Conservation (phyloP, 2,113 vertebrate genomes). For the Etheostoma cragini region DNA sequence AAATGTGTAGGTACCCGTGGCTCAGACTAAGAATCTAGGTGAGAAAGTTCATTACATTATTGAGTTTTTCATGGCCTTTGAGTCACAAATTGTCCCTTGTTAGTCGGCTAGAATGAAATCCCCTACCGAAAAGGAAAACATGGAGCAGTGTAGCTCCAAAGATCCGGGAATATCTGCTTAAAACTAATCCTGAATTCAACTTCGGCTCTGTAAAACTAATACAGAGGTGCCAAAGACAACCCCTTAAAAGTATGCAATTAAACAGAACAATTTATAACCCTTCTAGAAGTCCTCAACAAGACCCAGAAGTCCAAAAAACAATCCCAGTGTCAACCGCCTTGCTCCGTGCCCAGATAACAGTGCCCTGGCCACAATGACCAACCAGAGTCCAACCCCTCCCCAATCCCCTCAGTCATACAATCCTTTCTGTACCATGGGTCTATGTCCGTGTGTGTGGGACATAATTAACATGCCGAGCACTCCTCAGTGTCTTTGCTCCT, state of each 20-base stretch:
- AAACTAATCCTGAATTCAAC: neutral
- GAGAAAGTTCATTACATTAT: no score
- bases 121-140: neutral
- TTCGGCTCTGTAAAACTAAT: neutral
- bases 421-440: slow-evolving; percentile 31
- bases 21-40: no score
- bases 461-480: slow-evolving; percentile 78
- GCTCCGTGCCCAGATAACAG: slow-evolving; percentile 22
- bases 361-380: slow-evolving; percentile 5
- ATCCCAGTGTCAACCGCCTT: slow-evolving; percentile 23
- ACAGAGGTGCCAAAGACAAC: neutral
- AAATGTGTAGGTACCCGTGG: no score
- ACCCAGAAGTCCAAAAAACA: slow-evolving; percentile 25
- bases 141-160: neutral
- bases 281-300: slow-evolving; percentile 11
- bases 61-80: no score
- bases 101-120: neutral
- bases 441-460: slow-evolving; percentile 12
- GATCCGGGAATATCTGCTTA: neutral
- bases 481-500: slow-evolving; percentile 55
- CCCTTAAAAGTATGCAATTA: slow-evolving; percentile 8
- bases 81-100: neutral
- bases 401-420: slow-evolving; percentile 15
- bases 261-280: slow-evolving; percentile 30
- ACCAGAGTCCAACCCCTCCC: neutral